Percentiles rank a stretch among this genome's conserved stretches.
These are phyloP conservation scores for Drosophila grimshawi DNA, from an alignment of 1,140 invertebrate species.

Conservation along the genomic window DNA sequence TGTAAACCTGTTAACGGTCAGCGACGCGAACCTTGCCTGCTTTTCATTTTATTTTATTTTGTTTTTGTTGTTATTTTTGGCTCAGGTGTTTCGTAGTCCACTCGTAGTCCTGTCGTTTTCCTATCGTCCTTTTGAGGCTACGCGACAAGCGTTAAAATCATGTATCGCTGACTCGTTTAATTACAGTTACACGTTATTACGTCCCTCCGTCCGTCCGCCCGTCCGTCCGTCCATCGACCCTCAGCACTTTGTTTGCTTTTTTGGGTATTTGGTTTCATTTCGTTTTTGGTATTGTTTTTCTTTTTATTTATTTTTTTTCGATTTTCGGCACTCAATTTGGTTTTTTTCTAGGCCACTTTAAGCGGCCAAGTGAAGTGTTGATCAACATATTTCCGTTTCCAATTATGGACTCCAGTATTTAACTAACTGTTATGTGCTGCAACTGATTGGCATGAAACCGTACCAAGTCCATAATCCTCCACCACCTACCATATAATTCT, in stretches of 20 bases:
- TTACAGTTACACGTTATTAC: slow-evolving; percentile 77
- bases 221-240: not conserved
- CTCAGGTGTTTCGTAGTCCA: slow-evolving; percentile 47
- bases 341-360: slow-evolving; percentile 13
- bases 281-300: not conserved
- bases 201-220: slow-evolving; percentile 9
- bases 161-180: slow-evolving; percentile 81
- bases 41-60: slow-evolving; percentile 13
- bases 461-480: not conserved
- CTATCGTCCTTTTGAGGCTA: slow-evolving; percentile 44
- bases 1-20: slow-evolving; percentile 66
- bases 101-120: slow-evolving; percentile 13
- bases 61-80: slow-evolving; percentile 21
- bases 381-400: slow-evolving; percentile 54
- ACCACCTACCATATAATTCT: not conserved
- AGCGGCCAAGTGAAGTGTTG: slow-evolving; percentile 37
- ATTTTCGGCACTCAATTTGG: not conserved
- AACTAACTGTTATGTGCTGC: slow-evolving; percentile 30
- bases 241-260: slow-evolving; percentile 28
- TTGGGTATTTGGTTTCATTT: slow-evolving; percentile 9
- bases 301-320: not conserved
- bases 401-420: slow-evolving; percentile 41
- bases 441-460: slow-evolving; percentile 20
- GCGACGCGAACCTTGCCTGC: slow-evolving; percentile 15
- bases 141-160: slow-evolving; percentile 79